A percentile compares a stretch with the other conserved stretches of the same genome.
phyloP scores from a whole-genome alignment of 2,888 invertebrate species.

The Nomada fabriciana region DNA sequence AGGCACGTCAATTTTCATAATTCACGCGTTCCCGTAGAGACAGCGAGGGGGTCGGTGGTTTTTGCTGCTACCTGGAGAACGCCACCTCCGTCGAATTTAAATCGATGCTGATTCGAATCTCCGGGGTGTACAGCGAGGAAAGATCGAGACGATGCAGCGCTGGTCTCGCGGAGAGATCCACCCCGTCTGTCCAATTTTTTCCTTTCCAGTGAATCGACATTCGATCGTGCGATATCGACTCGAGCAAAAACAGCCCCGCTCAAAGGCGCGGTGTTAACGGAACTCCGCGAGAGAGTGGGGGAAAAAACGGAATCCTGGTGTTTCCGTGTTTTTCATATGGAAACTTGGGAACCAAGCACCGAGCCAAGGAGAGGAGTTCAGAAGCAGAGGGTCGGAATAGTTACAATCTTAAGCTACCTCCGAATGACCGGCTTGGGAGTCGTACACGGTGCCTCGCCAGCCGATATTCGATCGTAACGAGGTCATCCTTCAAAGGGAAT shows the following conservation, averaged over 20 bases:
- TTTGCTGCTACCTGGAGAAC: neutral
- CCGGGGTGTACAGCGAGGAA: slow-evolving; percentile 5
- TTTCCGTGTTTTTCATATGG: slow-evolving; percentile 68
- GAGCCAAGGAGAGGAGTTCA: slow-evolving; percentile 25
- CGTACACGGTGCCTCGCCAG: slow-evolving; percentile 58
- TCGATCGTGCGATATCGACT: slow-evolving; percentile 23
- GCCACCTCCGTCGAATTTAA: slow-evolving; percentile 30
- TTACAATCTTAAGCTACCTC: slow-evolving; percentile 76
- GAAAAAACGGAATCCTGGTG: slow-evolving; percentile 43
- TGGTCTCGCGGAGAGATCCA: neutral
- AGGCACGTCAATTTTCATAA: neutral
- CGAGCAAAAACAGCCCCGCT: slow-evolving; percentile 25
- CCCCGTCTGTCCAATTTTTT: slow-evolving; percentile 7
- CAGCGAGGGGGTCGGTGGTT: neutral
- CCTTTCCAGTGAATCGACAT: neutral
- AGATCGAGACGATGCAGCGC: slow-evolving; percentile 19
- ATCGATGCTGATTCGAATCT: slow-evolving; percentile 55
- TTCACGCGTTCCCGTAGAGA: neutral
- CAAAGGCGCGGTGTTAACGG: slow-evolving; percentile 3
- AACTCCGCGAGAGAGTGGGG: neutral
- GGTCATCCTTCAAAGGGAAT: slow-evolving; percentile 28
- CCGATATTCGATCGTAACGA: slow-evolving; percentile 66
- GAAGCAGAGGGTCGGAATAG: slow-evolving; percentile 28
- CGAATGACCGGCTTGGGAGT: slow-evolving; percentile 75
- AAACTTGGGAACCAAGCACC: slow-evolving; percentile 56